A percentile compares a stretch with the other conserved stretches of the same genome.
phyloP scores from a whole-genome alignment of 2,113 vertebrate species.

The Grallaria varia region DNA sequence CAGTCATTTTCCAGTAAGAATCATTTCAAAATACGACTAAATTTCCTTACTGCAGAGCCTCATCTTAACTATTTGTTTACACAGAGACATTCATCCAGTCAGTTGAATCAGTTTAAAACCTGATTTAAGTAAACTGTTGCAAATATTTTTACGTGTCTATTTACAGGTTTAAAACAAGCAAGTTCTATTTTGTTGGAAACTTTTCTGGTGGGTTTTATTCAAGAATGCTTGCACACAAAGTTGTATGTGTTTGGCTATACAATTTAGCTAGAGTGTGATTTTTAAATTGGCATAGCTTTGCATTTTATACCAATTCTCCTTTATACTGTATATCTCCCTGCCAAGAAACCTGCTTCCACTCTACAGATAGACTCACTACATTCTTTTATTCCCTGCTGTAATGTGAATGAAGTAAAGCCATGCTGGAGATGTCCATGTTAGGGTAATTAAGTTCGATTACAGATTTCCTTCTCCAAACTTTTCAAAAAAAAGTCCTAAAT shows the following conservation, averaged over 20 bases:
- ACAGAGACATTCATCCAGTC: not conserved
- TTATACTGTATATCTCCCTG: not conserved
- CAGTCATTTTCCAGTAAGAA: not conserved
- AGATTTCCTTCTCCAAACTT: conserved; percentile 19
- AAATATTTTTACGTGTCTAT: not conserved
- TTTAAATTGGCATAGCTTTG: conserved; percentile 1
- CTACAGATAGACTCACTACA: not conserved
- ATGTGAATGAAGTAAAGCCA: not conserved
- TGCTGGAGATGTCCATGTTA: not conserved
- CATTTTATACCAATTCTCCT: not conserved
- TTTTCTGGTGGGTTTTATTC: not conserved
- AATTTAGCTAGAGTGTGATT: not conserved
- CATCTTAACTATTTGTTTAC: not conserved
- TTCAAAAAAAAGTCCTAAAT: not conserved
- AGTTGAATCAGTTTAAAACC: not conserved
- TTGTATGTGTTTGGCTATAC: not conserved
- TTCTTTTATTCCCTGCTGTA: conserved; percentile 43
- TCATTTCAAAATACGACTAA: not conserved
- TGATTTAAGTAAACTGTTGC: not conserved
- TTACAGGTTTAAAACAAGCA: not conserved
- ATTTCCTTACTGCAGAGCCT: not conserved
- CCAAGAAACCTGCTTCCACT: conserved; percentile 40
- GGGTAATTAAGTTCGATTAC: conserved; percentile 21
- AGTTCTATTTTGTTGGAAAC: not conserved
- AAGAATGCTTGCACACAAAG: not conserved